A percentile compares a stretch with the other conserved stretches of the same genome.
Evolutionary conservation across 1,140 invertebrate genomes (phyloP).

Genomic region (Calephelis virginiensis): DNA sequence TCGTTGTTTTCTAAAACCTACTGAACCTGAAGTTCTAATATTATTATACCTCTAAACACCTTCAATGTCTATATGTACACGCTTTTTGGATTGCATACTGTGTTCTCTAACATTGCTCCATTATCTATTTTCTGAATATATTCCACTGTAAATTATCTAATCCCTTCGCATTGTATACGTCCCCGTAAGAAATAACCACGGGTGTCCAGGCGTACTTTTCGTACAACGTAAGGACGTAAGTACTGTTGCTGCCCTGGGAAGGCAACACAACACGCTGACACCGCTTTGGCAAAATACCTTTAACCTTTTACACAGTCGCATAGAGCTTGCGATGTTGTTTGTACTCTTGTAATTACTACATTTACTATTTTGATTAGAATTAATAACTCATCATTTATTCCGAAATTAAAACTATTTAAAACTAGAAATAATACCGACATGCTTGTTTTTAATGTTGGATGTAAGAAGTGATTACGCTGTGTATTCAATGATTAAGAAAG

Average conservation of each 20-base stretch:
- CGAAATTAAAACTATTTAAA: too few relatives aligned
- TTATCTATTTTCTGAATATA: not conserved
- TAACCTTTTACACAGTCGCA: not conserved
- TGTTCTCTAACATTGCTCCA: not conserved
- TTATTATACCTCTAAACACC: not conserved
- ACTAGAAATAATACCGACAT: too few relatives aligned
- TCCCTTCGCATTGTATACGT: not conserved
- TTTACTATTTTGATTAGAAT: not conserved
- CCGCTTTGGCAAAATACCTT: too few relatives aligned
- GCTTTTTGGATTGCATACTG: not conserved
- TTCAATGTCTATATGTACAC: constrained; percentile 5
- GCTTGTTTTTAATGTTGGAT: too few relatives aligned
- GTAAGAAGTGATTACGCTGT: too few relatives aligned
- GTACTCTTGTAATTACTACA: not conserved
- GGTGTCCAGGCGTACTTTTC: too few relatives aligned
- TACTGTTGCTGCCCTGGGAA: too few relatives aligned
- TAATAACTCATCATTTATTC: too few relatives aligned
- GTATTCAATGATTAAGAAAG: too few relatives aligned
- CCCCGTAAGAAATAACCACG: not conserved
- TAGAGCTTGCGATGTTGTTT: not conserved
- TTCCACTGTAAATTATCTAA: not conserved
- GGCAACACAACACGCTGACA: too few relatives aligned
- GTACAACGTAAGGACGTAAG: too few relatives aligned
- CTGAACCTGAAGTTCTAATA: not conserved
- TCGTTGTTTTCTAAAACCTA: constrained; percentile 24